Evolutionary conservation across 2,888 invertebrate species (phyloP).

Genomic region (Lobophora halterata): DNA sequence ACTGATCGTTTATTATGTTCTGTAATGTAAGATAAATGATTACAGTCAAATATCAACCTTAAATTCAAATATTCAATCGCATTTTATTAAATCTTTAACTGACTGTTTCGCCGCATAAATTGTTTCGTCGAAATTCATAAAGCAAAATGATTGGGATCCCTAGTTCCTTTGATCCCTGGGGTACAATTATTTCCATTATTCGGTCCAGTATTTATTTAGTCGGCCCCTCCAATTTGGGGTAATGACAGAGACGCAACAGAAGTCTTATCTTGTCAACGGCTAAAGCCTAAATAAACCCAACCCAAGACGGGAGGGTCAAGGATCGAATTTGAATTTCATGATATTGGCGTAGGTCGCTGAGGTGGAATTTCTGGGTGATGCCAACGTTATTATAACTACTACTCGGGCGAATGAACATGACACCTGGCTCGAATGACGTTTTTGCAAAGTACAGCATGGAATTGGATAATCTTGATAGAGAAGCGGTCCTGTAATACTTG

Average conservation of each 20-base stretch:
- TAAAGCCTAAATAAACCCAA: constrained; percentile 11
- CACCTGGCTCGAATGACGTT: too few relatives aligned
- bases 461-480: too few relatives aligned
- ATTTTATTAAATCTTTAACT: too few relatives aligned
- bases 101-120: constrained; percentile 3
- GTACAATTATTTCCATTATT: constrained; percentile 16
- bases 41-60: too few relatives aligned
- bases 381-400: constrained; percentile 5
- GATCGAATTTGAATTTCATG: constrained; percentile 19
- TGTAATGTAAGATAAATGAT: too few relatives aligned
- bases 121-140: constrained; percentile 8
- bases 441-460: too few relatives aligned
- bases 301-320: constrained; percentile 8
- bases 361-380: constrained; percentile 9
- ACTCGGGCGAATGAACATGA: too few relatives aligned
- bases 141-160: constrained; percentile 12
- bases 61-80: too few relatives aligned
- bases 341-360: constrained; percentile 16
- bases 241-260: constrained; percentile 12
- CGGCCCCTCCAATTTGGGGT: constrained; percentile 17
- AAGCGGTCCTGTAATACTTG: too few relatives aligned
- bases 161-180: constrained; percentile 13
- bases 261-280: constrained; percentile 21
- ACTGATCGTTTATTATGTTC: too few relatives aligned
- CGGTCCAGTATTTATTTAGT: constrained; percentile 18